phyloP scores from a whole-genome alignment of 2,113 vertebrate species.

The Mesitornis unicolor region DNA sequence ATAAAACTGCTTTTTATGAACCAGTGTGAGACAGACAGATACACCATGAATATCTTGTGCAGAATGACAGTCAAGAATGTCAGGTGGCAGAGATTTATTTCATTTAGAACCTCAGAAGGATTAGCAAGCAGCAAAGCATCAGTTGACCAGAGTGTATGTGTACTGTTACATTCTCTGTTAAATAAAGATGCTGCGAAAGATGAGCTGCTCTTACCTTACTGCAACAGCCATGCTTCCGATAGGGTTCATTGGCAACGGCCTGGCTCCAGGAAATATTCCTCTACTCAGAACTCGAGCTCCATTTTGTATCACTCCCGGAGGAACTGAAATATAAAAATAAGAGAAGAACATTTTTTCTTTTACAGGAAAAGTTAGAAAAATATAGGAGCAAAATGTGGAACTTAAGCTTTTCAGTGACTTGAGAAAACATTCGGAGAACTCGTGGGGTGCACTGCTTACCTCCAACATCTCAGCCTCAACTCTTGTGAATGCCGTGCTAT shows the following conservation, averaged over 20 bases:
- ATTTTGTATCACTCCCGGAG: conserved; percentile 95
- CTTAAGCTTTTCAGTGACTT: not conserved
- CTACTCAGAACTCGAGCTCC: conserved; percentile 93
- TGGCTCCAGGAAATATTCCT: conserved; percentile 91
- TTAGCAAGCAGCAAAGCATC: not conserved
- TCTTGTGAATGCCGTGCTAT: not conserved
- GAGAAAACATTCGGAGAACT: not conserved
- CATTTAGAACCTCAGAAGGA: not conserved
- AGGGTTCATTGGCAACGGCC: conserved; percentile 90
- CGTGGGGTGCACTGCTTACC: not conserved
- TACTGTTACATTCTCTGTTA: not conserved
- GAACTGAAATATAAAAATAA: conserved; percentile 74
- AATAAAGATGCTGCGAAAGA: not conserved
- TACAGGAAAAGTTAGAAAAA: not conserved
- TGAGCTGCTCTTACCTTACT: conserved; percentile 81
- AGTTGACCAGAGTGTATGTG: not conserved
- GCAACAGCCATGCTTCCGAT: conserved; percentile 89
- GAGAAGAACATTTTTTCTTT: not conserved
- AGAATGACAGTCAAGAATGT: not conserved
- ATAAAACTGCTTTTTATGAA: not conserved
- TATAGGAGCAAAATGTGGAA: not conserved
- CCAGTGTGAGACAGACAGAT: not conserved
- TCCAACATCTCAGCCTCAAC: not conserved
- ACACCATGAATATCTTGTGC: not conserved
- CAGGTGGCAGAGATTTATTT: not conserved